Base-by-base conservation (phyloP, 2,888 invertebrate species). In the Drosophila atroscutellata region DNA sequence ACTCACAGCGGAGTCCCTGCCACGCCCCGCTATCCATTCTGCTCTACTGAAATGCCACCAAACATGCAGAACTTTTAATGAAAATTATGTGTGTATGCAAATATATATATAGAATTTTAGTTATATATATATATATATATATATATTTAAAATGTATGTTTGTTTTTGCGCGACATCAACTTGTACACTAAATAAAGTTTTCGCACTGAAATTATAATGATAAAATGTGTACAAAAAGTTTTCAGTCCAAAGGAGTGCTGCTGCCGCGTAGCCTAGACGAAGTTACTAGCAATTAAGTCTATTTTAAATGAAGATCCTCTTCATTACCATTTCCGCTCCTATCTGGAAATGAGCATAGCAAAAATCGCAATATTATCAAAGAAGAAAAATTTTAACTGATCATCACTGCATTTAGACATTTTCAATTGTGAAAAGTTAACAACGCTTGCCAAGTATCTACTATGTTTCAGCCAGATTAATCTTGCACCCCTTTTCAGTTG, bases 21-120 rank as follows among this genome's bases (percentile, higher is more conserved):
- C 39, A 39, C 61, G 15, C 65, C 58, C 55, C 37, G 3, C 39
- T 20, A 55, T 55, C 24, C 18, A n/a, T 28, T 9, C 39, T 5
- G 8, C n/a, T 24, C 30, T 7, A n/a, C 32, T 55, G 32, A 18
- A 49, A 28, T 24, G 49, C 45, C 58, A 24, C 20, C 36, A 72
- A 51, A 50, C 42, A 67, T 56, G 56, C 75, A 78, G 55, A 88
- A 84, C 65, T 84, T 84, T 84, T 84, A 84, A 84, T 84, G 83
- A 86, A 84, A 86, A 72, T 71, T 75, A 56, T 66, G 49, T 36
- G 62, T 55, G 64, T 69, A 11, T 42, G 6, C 20, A 42, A 11
- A 42, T 42, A 42, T 20, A 42, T 5, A 20, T 0, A n/a, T 11
- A 39, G 11, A 2, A 63, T 54, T 51, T 70, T 32, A 52, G 30